Evolutionary conservation across 2,888 invertebrate genomes (phyloP).

Genomic region (Phaedon cochleariae): DNA sequence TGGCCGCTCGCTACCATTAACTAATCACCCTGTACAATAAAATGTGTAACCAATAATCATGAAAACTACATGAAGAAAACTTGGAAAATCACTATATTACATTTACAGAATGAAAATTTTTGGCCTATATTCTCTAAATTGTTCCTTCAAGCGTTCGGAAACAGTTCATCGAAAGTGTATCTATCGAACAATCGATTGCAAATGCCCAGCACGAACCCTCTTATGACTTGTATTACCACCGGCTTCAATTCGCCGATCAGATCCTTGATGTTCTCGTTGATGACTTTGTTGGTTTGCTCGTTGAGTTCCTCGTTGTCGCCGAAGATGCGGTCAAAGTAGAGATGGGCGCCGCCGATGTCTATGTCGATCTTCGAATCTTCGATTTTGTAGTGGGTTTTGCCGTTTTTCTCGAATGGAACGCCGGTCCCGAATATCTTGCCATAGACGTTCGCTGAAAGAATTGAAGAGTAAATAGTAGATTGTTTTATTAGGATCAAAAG

Average conservation of each 20-base stretch:
- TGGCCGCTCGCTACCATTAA: too few relatives aligned
- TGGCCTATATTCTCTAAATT: not conserved
- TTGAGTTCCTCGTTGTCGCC: conserved; percentile 69
- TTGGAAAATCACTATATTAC: not conserved
- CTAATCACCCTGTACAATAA: too few relatives aligned
- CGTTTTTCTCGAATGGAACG: conserved; percentile 63
- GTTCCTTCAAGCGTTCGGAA: conserved; percentile 41
- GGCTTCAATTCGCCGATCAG: conserved; percentile 72
- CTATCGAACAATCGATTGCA: conserved; percentile 64
- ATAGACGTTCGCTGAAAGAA: conserved; percentile 69
- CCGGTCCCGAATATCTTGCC: conserved; percentile 66
- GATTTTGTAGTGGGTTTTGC: conserved; percentile 67
- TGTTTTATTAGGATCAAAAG: too few relatives aligned
- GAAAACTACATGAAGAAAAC: too few relatives aligned
- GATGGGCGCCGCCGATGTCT: conserved; percentile 67
- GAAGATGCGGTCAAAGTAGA: conserved; percentile 73
- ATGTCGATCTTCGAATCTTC: conserved; percentile 70
- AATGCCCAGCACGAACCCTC: conserved; percentile 63
- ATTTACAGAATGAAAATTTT: too few relatives aligned
- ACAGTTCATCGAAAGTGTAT: conserved; percentile 64
- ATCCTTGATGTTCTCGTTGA: conserved; percentile 77
- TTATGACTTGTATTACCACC: conserved; percentile 68
- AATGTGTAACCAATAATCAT: too few relatives aligned
- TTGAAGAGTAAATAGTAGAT: too few relatives aligned
- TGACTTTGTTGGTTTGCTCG: conserved; percentile 72